Evolutionary conservation across 1,140 invertebrate species (phyloP).

Genomic region (Drosophila pandora): DNA sequence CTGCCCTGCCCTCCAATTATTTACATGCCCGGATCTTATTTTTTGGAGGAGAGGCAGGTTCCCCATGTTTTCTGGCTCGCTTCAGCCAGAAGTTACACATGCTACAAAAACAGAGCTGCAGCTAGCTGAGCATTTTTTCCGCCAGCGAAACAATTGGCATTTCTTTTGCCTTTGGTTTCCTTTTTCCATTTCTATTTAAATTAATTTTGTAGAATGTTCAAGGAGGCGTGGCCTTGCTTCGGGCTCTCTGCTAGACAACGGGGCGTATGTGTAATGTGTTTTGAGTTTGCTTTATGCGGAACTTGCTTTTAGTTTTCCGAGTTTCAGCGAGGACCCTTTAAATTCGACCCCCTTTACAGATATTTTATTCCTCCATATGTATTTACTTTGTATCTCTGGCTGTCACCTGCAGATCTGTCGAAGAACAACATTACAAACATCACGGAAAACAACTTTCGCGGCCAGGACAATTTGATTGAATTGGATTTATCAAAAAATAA

Average conservation of each 20-base stretch:
- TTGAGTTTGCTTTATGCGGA: slow-evolving; percentile 36
- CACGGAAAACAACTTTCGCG: slow-evolving; percentile 92
- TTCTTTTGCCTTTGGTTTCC: slow-evolving; percentile 29
- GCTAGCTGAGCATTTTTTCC: slow-evolving; percentile 42
- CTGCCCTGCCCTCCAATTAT: slow-evolving; percentile 62
- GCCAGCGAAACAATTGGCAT: slow-evolving; percentile 46
- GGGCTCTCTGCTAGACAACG: slow-evolving; percentile 51
- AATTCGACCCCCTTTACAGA: neutral
- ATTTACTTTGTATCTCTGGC: slow-evolving; percentile 10
- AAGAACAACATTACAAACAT: slow-evolving; percentile 91
- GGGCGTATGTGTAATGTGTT: slow-evolving; percentile 70
- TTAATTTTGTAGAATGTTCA: slow-evolving; percentile 70
- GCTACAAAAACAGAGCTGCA: slow-evolving; percentile 52
- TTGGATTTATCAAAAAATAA: slow-evolving; percentile 94
- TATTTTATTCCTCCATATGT: neutral
- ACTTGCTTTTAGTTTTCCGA: neutral
- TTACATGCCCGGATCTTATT: slow-evolving; percentile 72
- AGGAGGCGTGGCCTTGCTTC: slow-evolving; percentile 45
- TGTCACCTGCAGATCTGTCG: slow-evolving; percentile 86
- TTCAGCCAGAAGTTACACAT: slow-evolving; percentile 60
- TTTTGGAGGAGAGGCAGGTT: slow-evolving; percentile 24
- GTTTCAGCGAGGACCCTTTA: neutral
- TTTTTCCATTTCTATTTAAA: slow-evolving; percentile 70
- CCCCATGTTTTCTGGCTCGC: slow-evolving; percentile 43
- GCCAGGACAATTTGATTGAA: slow-evolving; percentile 90